Evolutionary conservation across 2,797 vertebrate species (phyloP).

Genomic region (Platyrinchus mystaceus): DNA sequence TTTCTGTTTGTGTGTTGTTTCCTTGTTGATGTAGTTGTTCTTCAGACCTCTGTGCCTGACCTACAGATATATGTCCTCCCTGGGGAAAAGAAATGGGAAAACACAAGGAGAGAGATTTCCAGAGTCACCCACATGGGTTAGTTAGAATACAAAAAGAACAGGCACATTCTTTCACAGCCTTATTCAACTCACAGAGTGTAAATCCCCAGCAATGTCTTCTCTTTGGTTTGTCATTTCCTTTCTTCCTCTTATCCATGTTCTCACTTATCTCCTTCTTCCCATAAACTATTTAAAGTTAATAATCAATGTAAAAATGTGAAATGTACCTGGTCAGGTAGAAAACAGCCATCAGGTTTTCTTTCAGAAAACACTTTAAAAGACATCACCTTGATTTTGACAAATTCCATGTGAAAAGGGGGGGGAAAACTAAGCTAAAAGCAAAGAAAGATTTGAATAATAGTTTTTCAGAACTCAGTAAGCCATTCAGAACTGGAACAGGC

Average conservation of each 20-base stretch:
- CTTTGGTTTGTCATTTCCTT: background rate
- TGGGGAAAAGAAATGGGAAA: too few species aligned
- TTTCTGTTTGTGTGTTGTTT: background rate
- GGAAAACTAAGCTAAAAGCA: background rate
- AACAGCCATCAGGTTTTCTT: background rate
- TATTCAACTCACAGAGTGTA: background rate
- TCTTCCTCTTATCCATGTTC: background rate
- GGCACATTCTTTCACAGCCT: background rate
- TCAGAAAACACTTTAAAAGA: background rate
- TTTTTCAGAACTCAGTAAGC: conserved; percentile 25
- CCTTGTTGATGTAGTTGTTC: background rate
- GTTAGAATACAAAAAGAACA: background rate
- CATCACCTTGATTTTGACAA: background rate
- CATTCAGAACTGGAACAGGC: conserved; percentile 18
- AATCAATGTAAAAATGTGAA: background rate
- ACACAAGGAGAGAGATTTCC: background rate
- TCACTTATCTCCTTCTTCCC: background rate
- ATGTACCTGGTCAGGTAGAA: background rate
- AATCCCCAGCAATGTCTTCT: background rate
- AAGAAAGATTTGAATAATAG: background rate
- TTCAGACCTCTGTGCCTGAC: background rate
- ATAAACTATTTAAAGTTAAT: background rate
- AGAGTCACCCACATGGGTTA: background rate
- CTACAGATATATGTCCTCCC: background rate
- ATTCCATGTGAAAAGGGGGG: background rate